phyloP scores from a whole-genome alignment of 2,797 vertebrate genomes.

The Steatocranus sp. region DNA sequence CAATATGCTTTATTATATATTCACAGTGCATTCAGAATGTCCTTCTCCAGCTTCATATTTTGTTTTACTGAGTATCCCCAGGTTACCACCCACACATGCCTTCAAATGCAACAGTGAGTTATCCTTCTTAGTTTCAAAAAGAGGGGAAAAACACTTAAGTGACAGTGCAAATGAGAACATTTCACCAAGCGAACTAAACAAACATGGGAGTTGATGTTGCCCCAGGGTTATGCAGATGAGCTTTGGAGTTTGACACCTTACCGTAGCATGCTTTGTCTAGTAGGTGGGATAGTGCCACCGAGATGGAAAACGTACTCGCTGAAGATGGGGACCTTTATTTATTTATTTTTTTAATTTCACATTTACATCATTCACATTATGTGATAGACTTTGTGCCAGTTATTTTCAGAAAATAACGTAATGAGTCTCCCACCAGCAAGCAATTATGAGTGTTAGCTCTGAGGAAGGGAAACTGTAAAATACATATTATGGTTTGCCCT shows the following conservation, averaged over 20 bases:
- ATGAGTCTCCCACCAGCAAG: background rate
- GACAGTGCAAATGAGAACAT: conserved; percentile 51
- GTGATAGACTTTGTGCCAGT: background rate
- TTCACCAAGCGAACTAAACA: conserved; percentile 41
- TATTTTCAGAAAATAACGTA: background rate
- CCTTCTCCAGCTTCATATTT: conserved; percentile 4
- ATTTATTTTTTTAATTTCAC: background rate
- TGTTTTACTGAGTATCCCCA: conserved; percentile 32
- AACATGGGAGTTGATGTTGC: conserved; percentile 44
- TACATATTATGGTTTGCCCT: background rate
- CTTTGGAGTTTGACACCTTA: conserved; percentile 26
- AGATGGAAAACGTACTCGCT: background rate
- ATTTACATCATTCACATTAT: conserved; percentile 1
- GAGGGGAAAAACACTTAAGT: conserved; percentile 26
- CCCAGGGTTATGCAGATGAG: conserved; percentile 51
- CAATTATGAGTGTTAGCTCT: background rate
- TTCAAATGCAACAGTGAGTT: conserved; percentile 35
- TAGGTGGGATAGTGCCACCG: background rate
- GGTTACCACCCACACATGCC: conserved; percentile 40
- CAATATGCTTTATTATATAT: conserved; percentile 38
- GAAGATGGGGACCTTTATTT: background rate
- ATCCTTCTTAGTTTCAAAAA: conserved; percentile 31
- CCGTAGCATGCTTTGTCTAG: conserved; percentile 23
- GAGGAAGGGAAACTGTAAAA: background rate
- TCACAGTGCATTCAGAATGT: conserved; percentile 42